Base-by-base conservation (phyloP, 2,888 invertebrate species). In the Pardosa pseudoannulata region DNA sequence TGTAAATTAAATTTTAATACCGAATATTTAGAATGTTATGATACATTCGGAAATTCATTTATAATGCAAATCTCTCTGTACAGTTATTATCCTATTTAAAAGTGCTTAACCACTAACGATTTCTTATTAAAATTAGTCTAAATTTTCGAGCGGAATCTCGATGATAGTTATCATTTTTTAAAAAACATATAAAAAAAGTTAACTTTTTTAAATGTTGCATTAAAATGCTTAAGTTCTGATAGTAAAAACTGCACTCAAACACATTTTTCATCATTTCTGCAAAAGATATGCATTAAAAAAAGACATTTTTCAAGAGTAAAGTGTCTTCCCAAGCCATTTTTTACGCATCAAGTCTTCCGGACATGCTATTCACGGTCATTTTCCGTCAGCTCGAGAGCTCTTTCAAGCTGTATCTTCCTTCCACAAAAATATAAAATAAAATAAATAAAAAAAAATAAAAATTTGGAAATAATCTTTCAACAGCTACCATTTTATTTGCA, bases 351-450 rank as follows among this genome's bases (percentile, higher is more conserved):
- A 2, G 41, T 6, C 41, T 46, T 46, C 41, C 41, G 9, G 41
- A 46, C 41, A 46, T 46, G 41, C 16, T 46, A 46, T 46, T 46
- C 41, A 46, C 41, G 41, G 41, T 46, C 41, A 46, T 46, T 46
- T 46, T 46, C 41, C 41, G 41, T 46, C 16, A 46, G 41, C 41
- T 46, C 41, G 41, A 46, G 41, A 46, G 16, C 41, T 16, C 41
- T 46, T 16, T 46, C 41, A 46, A 46, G 41, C 41, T 2, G 41
- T 46, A 46, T 46, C 41, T 46, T 46, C 16, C 16, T 13, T 46
- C 16, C 16, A 16, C 5, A 36, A 36, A 36, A 36, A 36, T 7
- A 36, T 7, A 36, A 36, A 36, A 36, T 7, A 36, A 36, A 36
- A 36, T 7, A 36, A 36, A 36, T 7, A 36, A 36, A 36, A 36